A percentile compares a stretch with the other conserved stretches of the same genome.
Conservation (phyloP, 2,113 vertebrate genomes). For the Cariama cristata region DNA sequence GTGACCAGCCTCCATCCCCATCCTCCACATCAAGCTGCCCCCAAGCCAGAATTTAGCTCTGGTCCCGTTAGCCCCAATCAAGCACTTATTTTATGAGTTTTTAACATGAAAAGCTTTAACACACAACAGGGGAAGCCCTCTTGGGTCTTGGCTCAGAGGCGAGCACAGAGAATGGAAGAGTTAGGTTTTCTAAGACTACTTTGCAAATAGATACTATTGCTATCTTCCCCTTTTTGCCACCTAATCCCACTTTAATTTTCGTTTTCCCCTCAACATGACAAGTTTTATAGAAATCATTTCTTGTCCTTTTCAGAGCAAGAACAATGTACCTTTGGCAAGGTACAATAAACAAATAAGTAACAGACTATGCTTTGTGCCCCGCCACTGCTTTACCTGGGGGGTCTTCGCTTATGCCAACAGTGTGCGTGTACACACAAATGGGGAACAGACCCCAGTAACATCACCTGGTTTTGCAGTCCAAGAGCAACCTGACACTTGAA, state of each 20-base stretch:
- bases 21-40: background rate
- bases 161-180: background rate
- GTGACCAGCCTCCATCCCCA: no score
- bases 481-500: background rate
- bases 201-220: background rate
- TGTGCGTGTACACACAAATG: rapidly evolving
- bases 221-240: background rate
- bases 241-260: background rate
- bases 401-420: background rate
- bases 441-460: background rate
- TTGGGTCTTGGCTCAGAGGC: background rate
- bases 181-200: background rate
- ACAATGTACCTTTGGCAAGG: background rate
- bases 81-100: background rate
- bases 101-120: background rate
- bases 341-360: background rate
- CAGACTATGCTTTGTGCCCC: background rate
- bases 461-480: background rate
- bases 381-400: background rate
- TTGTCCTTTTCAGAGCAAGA: background rate
- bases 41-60: background rate
- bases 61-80: background rate
- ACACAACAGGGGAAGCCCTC: background rate
- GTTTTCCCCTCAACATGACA: background rate
- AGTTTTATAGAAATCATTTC: background rate